phyloP scores from a whole-genome alignment of 2,888 invertebrate species.

The Cephus rjabovi region DNA sequence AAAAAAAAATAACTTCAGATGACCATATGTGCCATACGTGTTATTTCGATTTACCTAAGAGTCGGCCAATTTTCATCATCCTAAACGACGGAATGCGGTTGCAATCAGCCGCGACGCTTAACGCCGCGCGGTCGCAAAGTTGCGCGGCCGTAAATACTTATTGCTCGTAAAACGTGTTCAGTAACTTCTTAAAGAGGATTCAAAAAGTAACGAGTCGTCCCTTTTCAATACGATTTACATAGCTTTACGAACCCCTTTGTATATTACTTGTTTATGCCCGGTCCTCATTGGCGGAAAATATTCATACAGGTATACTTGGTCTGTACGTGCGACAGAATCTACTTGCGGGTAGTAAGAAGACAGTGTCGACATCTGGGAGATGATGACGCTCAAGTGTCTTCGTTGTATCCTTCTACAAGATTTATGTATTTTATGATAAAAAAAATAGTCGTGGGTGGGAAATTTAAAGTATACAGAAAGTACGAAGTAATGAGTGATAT shows the following conservation, averaged over 20 bases:
- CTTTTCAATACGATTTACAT: constrained; percentile 8
- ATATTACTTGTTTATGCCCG: not conserved
- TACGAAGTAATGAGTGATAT: not conserved
- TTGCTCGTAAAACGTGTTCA: constrained; percentile 29
- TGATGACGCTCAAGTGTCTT: not conserved
- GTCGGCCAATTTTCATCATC: not conserved
- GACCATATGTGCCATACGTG: not conserved
- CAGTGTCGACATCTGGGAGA: not conserved
- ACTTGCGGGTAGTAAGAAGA: not conserved
- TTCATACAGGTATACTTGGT: not conserved
- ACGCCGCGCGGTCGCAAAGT: constrained; percentile 13
- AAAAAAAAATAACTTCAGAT: not conserved
- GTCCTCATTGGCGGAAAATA: not conserved
- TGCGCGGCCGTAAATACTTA: constrained; percentile 30
- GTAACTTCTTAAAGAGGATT: constrained; percentile 17
- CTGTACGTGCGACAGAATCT: not conserved
- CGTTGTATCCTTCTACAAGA: not conserved
- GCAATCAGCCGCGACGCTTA: constrained; percentile 11
- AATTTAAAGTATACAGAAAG: not conserved
- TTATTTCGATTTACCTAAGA: not conserved
- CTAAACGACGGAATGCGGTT: constrained; percentile 16
- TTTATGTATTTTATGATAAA: not conserved
- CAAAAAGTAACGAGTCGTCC: not conserved
- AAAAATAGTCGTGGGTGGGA: not conserved
- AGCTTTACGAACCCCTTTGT: not conserved